Evolutionary conservation across 1,140 invertebrate species (phyloP).

Genomic region (Pogonus chalceus): DNA sequence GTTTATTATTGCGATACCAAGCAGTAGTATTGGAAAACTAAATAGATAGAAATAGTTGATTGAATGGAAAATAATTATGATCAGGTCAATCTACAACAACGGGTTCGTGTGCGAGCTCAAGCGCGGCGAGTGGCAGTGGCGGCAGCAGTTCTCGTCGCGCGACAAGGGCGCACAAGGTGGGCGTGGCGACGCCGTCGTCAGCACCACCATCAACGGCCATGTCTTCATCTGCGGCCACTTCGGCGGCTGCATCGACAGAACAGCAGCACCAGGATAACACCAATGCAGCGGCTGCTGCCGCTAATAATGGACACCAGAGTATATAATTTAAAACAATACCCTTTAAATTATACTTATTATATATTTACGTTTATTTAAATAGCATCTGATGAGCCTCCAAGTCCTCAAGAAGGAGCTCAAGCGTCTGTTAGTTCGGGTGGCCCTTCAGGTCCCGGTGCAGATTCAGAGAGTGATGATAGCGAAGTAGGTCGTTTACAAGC

Average conservation of each 20-base stretch:
- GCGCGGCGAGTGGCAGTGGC: conserved; percentile 24
- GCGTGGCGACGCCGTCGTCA: conserved; percentile 24
- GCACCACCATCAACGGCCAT: background rate
- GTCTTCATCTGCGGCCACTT: conserved; percentile 23
- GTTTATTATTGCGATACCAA: too few relatives aligned
- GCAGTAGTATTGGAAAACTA: too few relatives aligned
- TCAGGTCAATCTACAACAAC: conserved; percentile 39
- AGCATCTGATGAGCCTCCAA: conserved; percentile 32
- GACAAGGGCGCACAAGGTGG: conserved; percentile 30
- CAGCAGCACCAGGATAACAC: conserved; percentile 23
- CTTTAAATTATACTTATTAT: background rate
- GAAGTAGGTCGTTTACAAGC: conserved; percentile 84
- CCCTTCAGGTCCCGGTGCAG: conserved; percentile 25
- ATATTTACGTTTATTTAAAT: background rate
- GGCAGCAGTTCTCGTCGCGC: conserved; percentile 25
- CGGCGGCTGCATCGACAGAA: conserved; percentile 17
- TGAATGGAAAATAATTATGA: background rate
- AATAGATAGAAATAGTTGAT: too few relatives aligned
- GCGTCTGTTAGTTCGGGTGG: conserved; percentile 28
- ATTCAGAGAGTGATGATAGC: conserved; percentile 66
- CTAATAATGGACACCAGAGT: conserved; percentile 30
- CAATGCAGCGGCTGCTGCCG: conserved; percentile 29
- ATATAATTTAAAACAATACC: conserved; percentile 2
- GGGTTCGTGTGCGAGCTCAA: conserved; percentile 65
- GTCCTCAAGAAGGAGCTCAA: conserved; percentile 32